A percentile compares a stretch with the other conserved stretches of the same genome.
phyloP scores from a whole-genome alignment of 2,113 vertebrate species.

The Seriola quinqueradiata region DNA sequence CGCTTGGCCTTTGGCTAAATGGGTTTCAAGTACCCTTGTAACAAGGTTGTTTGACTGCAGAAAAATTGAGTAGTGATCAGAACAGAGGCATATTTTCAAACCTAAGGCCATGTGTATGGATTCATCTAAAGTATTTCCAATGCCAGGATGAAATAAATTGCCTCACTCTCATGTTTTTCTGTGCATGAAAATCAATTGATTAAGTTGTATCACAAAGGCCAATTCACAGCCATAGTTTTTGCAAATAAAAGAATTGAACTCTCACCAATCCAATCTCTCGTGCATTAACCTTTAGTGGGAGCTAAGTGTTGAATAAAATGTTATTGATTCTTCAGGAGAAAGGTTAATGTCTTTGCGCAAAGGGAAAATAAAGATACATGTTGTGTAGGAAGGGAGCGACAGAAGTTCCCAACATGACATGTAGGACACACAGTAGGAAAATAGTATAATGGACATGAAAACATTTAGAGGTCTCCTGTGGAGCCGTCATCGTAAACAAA shows the following conservation, averaged over 20 bases:
- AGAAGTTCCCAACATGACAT: neutral
- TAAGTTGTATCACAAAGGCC: slow-evolving; percentile 43
- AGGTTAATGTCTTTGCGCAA: slow-evolving; percentile 61
- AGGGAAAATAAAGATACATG: slow-evolving; percentile 28
- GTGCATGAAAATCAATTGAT: slow-evolving; percentile 50
- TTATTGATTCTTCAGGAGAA: slow-evolving; percentile 67
- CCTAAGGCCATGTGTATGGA: slow-evolving; percentile 24
- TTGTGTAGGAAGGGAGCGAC: slow-evolving; percentile 2
- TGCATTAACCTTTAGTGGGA: slow-evolving; percentile 69
- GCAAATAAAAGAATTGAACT: slow-evolving; percentile 49
- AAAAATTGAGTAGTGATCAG: slow-evolving; percentile 41
- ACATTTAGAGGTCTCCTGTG: neutral
- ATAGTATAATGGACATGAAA: slow-evolving; percentile 7
- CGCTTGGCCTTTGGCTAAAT: slow-evolving; percentile 49
- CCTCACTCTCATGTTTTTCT: neutral
- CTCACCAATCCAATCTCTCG: slow-evolving; percentile 52
- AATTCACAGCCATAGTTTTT: slow-evolving; percentile 26
- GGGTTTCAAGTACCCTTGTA: slow-evolving; percentile 43
- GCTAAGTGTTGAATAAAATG: slow-evolving; percentile 60
- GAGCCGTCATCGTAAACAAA: neutral
- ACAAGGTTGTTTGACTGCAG: slow-evolving; percentile 56
- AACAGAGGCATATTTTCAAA: slow-evolving; percentile 38
- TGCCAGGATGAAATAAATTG: slow-evolving; percentile 29
- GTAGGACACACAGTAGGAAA: neutral
- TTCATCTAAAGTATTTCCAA: slow-evolving; percentile 39